These are phyloP conservation scores for Ophonus ardosiacus DNA, from an alignment of 2,888 invertebrate genomes.

Conservation along the genomic window DNA sequence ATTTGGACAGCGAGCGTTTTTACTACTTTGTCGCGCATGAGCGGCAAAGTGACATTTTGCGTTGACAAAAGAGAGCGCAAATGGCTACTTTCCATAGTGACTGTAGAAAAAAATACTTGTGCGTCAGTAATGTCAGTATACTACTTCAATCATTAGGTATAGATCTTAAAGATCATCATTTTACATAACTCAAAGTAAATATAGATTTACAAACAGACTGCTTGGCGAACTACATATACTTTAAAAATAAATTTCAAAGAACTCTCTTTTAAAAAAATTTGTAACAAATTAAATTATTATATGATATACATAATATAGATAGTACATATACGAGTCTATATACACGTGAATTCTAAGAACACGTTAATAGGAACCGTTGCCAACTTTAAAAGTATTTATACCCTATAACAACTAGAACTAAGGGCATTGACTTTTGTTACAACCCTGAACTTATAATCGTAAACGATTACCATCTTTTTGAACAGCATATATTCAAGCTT, in stretches of 20 bases:
- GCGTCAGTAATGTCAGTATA: too few relatives aligned
- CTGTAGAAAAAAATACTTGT: too few relatives aligned
- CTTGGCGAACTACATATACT: not conserved
- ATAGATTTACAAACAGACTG: not conserved
- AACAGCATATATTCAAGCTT: not conserved
- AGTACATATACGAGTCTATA: not conserved
- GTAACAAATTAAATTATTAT: not conserved
- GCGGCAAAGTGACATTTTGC: too few relatives aligned
- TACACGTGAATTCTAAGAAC: not conserved
- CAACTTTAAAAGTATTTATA: not conserved
- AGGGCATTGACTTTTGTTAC: not conserved
- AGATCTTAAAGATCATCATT: not conserved
- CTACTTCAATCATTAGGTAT: too few relatives aligned
- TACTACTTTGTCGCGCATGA: too few relatives aligned
- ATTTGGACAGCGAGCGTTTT: too few relatives aligned
- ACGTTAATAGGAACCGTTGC: not conserved
- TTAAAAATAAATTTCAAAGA: not conserved
- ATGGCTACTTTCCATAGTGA: too few relatives aligned
- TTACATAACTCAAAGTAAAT: not conserved
- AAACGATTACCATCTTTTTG: not conserved
- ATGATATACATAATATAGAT: not conserved
- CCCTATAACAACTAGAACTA: not conserved
- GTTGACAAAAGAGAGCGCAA: too few relatives aligned
- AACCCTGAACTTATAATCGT: not conserved
- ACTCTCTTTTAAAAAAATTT: not conserved